These are phyloP conservation scores for Euthynnus affinis DNA, from an alignment of 2,797 vertebrate genomes.

Conservation along the genomic window DNA sequence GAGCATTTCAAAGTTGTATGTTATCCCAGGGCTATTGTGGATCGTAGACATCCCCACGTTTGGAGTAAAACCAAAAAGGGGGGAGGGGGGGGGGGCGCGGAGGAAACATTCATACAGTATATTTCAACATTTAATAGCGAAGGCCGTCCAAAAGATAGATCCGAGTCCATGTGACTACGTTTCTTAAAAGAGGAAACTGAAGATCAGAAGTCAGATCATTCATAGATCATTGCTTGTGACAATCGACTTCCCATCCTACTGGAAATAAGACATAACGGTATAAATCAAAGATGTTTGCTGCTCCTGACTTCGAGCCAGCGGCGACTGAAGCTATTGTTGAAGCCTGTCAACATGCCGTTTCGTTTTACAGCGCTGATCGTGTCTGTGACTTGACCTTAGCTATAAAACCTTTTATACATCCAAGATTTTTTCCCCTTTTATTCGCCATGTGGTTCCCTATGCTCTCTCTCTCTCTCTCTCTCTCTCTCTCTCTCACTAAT, in stretches of 20 bases:
- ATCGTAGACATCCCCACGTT: no score
- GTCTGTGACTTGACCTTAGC: constrained; percentile 20
- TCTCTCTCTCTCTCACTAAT: not conserved
- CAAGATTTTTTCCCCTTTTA: not conserved
- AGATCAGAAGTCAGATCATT: no score
- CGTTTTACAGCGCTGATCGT: constrained; percentile 24
- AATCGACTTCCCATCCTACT: not conserved
- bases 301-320: not conserved
- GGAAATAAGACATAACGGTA: not conserved
- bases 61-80: no score
- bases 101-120: not conserved
- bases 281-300: constrained; percentile 10
- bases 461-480: not conserved
- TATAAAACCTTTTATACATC: constrained; percentile 31
- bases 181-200: no score
- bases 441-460: not conserved
- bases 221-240: not conserved
- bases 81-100: no score
- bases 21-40: not conserved
- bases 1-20: not conserved
- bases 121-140: not conserved
- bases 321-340: not conserved
- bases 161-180: no score
- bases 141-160: not conserved
- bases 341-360: constrained; percentile 32